These are phyloP conservation scores for Gila robusta DNA, from an alignment of 2,797 vertebrate genomes.

Conservation along the genomic window DNA sequence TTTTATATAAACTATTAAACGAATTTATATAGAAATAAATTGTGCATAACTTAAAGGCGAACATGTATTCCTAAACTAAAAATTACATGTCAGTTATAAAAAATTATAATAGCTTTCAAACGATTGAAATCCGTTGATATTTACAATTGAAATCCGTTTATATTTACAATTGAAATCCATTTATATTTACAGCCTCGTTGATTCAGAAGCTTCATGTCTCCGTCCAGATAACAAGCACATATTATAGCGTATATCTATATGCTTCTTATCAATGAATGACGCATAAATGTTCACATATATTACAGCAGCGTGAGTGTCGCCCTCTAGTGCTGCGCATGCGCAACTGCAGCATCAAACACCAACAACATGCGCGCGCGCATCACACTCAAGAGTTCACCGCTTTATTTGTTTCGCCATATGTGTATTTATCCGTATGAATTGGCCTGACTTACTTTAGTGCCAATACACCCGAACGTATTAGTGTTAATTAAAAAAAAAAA, in stretches of 20 bases:
- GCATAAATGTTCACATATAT: not conserved
- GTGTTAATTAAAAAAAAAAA: not conserved
- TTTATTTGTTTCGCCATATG: not conserved
- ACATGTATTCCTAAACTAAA: not conserved
- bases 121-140: no score
- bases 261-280: no score
- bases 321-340: slow-evolving; percentile 1
- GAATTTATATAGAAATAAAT: no score
- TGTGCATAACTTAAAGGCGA: no score
- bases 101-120: no score
- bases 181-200: not conserved
- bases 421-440: not conserved
- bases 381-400: not conserved
- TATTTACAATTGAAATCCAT: not conserved
- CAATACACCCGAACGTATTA: not conserved
- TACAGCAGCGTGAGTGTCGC: not conserved
- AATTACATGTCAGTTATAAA: not conserved
- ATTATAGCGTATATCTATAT: not conserved
- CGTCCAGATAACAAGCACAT: not conserved
- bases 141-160: no score
- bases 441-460: not conserved
- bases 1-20: no score
- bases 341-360: not conserved
- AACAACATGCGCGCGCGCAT: not conserved
- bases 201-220: not conserved